A percentile compares a stretch with the other conserved stretches of the same genome.
Conservation (phyloP, 1,140 invertebrate species). For the Cyphomyrmex costatus region DNA sequence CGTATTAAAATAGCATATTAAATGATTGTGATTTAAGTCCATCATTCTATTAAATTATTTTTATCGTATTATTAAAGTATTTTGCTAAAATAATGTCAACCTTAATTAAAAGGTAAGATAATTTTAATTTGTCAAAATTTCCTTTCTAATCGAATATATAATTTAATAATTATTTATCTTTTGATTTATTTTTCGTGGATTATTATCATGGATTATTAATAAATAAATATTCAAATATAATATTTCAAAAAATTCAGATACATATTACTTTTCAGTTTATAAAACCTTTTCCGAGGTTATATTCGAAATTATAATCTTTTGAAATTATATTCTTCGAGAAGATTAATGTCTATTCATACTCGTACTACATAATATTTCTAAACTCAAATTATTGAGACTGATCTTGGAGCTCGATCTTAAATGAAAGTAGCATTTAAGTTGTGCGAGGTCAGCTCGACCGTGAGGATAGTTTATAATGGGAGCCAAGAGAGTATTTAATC, state of each 20-base stretch:
- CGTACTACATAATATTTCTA: background rate
- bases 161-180: background rate
- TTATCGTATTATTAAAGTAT: background rate
- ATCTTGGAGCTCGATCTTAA: background rate
- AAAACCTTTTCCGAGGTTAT: too few species aligned
- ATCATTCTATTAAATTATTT: background rate
- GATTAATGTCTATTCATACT: background rate
- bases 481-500: constrained; percentile 5
- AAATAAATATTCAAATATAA: constrained; percentile 8
- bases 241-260: background rate
- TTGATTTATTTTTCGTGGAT: background rate
- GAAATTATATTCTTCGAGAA: background rate
- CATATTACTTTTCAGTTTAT: background rate
- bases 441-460: background rate
- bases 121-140: background rate
- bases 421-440: background rate
- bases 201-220: background rate
- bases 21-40: background rate
- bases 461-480: background rate
- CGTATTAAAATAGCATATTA: background rate
- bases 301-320: too few species aligned
- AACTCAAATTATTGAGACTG: background rate
- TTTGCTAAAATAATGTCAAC: background rate
- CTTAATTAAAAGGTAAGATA: background rate
- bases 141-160: background rate